Percentiles rank a stretch among this genome's conserved stretches.
phyloP scores from a whole-genome alignment of 2,888 invertebrate genomes.

The Lamellibrachia columna region DNA sequence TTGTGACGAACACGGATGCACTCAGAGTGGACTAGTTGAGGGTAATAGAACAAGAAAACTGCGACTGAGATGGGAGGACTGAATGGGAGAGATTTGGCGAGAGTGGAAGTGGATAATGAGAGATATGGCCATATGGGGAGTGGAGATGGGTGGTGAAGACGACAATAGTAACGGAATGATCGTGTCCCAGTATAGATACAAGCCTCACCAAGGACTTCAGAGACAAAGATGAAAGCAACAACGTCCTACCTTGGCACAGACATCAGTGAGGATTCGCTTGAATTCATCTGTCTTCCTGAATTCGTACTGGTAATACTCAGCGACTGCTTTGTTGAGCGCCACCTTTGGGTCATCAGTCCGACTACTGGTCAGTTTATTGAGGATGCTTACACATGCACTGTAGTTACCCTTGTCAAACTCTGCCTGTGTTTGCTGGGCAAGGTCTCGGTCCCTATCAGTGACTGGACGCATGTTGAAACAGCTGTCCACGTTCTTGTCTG shows the following conservation, averaged over 20 bases:
- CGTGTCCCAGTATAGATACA: background rate
- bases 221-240: background rate
- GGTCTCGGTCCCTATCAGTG: constrained; percentile 71
- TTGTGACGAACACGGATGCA: too few species aligned
- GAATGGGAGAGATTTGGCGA: too few species aligned
- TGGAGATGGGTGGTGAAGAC: background rate
- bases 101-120: background rate
- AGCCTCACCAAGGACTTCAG: background rate
- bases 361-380: constrained; percentile 71
- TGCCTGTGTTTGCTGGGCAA: constrained; percentile 72
- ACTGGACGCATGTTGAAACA: constrained; percentile 45
- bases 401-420: constrained; percentile 76
- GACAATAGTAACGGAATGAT: background rate
- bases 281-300: constrained; percentile 79
- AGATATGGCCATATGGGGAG: background rate
- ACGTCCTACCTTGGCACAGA: constrained; percentile 44
- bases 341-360: constrained; percentile 78
- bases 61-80: too few species aligned
- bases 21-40: too few species aligned
- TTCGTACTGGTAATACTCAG: constrained; percentile 76
- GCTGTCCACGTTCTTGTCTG: constrained; percentile 7
- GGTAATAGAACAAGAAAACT: too few species aligned
- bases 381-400: constrained; percentile 71
- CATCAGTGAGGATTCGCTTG: constrained; percentile 51
- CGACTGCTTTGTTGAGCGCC: constrained; percentile 84